Conservation (phyloP, 1,140 invertebrate genomes). For the Phymastichus coffea region DNA sequence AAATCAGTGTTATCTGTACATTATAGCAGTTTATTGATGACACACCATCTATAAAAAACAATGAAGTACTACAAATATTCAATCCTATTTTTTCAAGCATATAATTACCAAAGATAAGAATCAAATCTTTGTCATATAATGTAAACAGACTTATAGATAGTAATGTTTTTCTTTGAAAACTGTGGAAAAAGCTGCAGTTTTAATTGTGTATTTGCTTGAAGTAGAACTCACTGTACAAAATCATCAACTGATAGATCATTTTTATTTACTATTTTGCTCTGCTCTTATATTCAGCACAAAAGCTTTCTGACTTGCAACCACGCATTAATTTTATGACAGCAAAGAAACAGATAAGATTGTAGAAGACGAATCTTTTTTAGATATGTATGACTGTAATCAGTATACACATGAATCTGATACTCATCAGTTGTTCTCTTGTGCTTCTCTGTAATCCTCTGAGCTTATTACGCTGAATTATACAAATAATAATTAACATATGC, state of each 20-base stretch:
- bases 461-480: too few species aligned
- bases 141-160: conserved; percentile 14
- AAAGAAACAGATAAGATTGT: conserved; percentile 23
- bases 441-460: too few species aligned
- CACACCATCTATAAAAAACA: too few species aligned
- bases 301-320: conserved; percentile 1
- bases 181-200: too few species aligned
- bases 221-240: too few species aligned
- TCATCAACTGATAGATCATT: too few species aligned
- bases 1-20: too few species aligned
- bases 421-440: background rate
- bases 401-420: background rate
- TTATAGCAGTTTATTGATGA: too few species aligned
- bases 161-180: conserved; percentile 3
- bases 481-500: too few species aligned
- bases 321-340: conserved; percentile 13
- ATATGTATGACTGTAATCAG: conserved; percentile 6
- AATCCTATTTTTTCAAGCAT: conserved; percentile 2
- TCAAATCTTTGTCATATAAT: conserved; percentile 6
- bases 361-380: conserved; percentile 2
- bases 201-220: too few species aligned
- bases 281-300: background rate
- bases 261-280: too few species aligned
- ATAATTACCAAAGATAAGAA: conserved; percentile 18
- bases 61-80: too few species aligned